These are phyloP conservation scores for Drosophila neonasuta DNA, from an alignment of 2,888 invertebrate genomes.

Conservation along the genomic window DNA sequence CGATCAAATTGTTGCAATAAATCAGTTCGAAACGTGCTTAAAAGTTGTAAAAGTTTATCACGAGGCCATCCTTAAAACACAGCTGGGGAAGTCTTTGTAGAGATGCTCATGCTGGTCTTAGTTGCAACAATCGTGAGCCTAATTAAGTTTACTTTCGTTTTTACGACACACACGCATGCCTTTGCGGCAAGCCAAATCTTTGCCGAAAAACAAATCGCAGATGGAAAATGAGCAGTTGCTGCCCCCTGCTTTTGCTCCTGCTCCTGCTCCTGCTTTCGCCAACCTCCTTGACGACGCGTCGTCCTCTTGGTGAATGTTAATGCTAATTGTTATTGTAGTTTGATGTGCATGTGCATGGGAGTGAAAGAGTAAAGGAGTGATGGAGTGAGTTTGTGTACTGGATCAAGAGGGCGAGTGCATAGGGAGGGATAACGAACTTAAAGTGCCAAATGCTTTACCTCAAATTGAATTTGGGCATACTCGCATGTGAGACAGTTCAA, in stretches of 20 bases:
- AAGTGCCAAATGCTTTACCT: constrained; percentile 63
- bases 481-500: constrained; percentile 19
- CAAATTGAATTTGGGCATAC: constrained; percentile 64
- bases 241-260: background rate
- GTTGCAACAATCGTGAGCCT: constrained; percentile 51
- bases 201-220: constrained; percentile 43
- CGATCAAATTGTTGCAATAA: no score
- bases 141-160: constrained; percentile 64
- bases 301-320: constrained; percentile 41
- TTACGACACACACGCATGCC: constrained; percentile 46
- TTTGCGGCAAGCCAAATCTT: constrained; percentile 36
- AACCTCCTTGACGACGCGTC: background rate
- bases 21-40: background rate
- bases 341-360: constrained; percentile 30
- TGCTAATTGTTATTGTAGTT: constrained; percentile 72
- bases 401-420: background rate
- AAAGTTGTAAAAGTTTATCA: background rate
- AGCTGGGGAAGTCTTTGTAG: constrained; percentile 29
- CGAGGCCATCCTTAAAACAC: constrained; percentile 4
- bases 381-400: no score
- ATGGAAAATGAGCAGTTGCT: constrained; percentile 18
- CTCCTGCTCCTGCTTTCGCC: background rate
- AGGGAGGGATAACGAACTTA: constrained; percentile 13
- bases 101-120: constrained; percentile 17
- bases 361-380: background rate